phyloP scores from a whole-genome alignment of 2,797 vertebrate species.

The Sardinella longiceps region DNA sequence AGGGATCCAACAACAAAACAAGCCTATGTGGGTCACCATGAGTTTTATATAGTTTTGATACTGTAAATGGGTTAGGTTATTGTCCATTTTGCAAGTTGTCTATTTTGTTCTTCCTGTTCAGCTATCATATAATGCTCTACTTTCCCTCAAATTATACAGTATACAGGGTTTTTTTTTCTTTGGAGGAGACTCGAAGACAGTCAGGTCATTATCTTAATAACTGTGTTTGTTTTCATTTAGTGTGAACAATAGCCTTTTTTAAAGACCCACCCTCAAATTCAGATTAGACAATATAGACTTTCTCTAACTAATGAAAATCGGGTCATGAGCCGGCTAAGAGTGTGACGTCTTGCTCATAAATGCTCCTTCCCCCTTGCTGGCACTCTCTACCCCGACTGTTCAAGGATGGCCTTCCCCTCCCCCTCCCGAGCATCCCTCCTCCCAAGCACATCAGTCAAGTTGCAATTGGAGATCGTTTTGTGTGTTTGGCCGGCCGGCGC shows the following conservation, averaged over 20 bases:
- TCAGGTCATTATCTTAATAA: constrained; percentile 1
- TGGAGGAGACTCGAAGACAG: not conserved
- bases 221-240: too few relatives aligned
- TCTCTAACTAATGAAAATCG: constrained; percentile 31
- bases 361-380: constrained; percentile 53
- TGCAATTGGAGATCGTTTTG: constrained; percentile 61
- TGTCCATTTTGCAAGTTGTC: not conserved
- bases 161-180: not conserved
- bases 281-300: constrained; percentile 9
- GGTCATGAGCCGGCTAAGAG: constrained; percentile 41
- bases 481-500: constrained; percentile 30
- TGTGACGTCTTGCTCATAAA: constrained; percentile 37
- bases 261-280: not conserved
- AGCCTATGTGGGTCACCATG: not conserved
- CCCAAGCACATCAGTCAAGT: constrained; percentile 45
- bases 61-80: not conserved
- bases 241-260: too few relatives aligned
- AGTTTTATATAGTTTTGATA: not conserved
- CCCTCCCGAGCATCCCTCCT: constrained; percentile 53
- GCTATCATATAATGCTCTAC: not conserved
- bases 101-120: not conserved
- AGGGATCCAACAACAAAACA: not conserved
- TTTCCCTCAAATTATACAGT: not conserved
- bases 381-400: constrained; percentile 49
- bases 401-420: constrained; percentile 41